These are phyloP conservation scores for Thera obeliscata DNA, from an alignment of 2,888 invertebrate genomes.

Conservation along the genomic window DNA sequence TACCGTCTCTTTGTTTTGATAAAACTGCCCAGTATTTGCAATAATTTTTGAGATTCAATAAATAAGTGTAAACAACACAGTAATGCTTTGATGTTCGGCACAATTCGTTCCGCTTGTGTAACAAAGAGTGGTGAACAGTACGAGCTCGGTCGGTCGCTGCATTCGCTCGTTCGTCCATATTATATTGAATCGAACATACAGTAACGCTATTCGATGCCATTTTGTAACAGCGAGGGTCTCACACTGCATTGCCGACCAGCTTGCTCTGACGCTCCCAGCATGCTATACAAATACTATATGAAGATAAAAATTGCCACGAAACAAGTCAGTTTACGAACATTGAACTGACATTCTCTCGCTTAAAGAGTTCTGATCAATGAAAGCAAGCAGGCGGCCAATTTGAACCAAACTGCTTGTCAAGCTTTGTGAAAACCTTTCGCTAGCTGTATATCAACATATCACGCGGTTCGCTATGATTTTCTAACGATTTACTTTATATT, in stretches of 20 bases:
- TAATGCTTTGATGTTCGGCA: background rate
- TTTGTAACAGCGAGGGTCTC: conserved; percentile 46
- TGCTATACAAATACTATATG: background rate
- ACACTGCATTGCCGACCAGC: conserved; percentile 7
- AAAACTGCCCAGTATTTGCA: background rate
- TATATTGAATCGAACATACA: conserved; percentile 53
- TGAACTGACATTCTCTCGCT: background rate
- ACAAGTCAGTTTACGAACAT: background rate
- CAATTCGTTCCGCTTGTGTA: background rate
- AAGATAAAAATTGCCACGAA: background rate
- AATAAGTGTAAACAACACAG: too few species aligned
- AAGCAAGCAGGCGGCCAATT: background rate
- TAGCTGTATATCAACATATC: conserved; percentile 70
- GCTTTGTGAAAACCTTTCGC: conserved; percentile 42
- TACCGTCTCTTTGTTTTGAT: background rate
- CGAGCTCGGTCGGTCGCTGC: conserved; percentile 37
- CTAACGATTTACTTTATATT: conserved; percentile 50
- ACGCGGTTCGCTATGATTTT: conserved; percentile 58
- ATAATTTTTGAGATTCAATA: too few species aligned
- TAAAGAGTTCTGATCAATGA: background rate
- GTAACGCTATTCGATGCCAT: conserved; percentile 61
- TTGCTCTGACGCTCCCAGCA: background rate
- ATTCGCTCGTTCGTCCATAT: conserved; percentile 55
- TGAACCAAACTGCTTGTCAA: conserved; percentile 1
- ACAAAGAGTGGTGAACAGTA: background rate